Percentiles rank a stretch among this genome's conserved stretches.
Conservation (phyloP, 2,113 vertebrate genomes). For the Aegithalos caudatus region DNA sequence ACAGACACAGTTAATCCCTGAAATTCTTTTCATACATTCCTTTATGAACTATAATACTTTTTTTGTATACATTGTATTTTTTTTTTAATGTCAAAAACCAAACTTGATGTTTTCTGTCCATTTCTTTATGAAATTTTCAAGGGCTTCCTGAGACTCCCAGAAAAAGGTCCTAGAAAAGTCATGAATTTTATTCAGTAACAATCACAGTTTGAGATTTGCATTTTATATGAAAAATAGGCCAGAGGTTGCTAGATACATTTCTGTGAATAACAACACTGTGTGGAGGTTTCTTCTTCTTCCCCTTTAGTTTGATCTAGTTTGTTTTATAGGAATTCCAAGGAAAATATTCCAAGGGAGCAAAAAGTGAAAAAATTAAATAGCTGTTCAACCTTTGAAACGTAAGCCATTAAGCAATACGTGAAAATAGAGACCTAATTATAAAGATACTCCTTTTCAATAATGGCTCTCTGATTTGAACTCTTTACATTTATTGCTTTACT, state of each 20-base stretch:
- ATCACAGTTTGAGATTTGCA: neutral
- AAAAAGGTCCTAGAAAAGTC: neutral
- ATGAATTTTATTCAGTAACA: neutral
- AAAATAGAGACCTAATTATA: neutral
- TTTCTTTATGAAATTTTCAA: neutral
- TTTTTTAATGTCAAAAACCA: accelerated
- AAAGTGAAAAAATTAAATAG: neutral
- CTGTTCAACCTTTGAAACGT: neutral
- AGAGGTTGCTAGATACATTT: neutral
- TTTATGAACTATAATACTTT: neutral
- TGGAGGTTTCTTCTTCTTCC: neutral
- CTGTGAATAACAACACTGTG: neutral
- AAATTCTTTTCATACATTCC: neutral
- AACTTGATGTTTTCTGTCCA: neutral
- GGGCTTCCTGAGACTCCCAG: neutral
- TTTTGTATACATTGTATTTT: neutral
- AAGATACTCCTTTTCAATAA: neutral
- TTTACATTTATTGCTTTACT: neutral
- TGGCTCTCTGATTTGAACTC: neutral
- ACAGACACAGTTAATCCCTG: neutral
- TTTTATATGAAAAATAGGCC: neutral
- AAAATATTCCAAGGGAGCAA: neutral
- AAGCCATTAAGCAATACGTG: neutral
- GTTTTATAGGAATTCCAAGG: neutral
- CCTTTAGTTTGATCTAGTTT: neutral